phyloP scores from a whole-genome alignment of 2,888 invertebrate species.

The Agonopterix alstromeriana region DNA sequence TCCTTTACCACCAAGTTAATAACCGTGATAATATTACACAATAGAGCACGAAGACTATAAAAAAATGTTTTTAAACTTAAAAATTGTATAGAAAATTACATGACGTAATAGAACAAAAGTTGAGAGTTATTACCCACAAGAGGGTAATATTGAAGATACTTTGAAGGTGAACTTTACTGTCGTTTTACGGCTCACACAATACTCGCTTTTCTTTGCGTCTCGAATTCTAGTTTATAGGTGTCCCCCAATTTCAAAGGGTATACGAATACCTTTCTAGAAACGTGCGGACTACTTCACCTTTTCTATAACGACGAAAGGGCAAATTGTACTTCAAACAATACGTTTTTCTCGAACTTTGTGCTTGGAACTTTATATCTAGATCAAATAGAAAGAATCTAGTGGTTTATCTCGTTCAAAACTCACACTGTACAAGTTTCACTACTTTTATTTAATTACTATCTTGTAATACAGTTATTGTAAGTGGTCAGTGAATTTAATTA shows the following conservation, averaged over 20 bases:
- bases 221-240: slow-evolving; percentile 3
- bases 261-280: neutral
- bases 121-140: neutral
- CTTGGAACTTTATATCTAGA: too few relatives aligned
- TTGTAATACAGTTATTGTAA: too few relatives aligned
- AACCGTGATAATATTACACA: too few relatives aligned
- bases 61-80: neutral
- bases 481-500: too few relatives aligned
- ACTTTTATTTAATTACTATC: too few relatives aligned
- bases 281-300: neutral
- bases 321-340: too few relatives aligned
- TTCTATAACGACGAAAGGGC: neutral
- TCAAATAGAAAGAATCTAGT: too few relatives aligned
- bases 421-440: too few relatives aligned
- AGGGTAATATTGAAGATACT: neutral
- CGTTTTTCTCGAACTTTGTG: too few relatives aligned
- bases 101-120: neutral
- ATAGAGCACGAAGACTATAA: too few relatives aligned
- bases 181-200: slow-evolving; percentile 4
- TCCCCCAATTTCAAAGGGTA: slow-evolving; percentile 1
- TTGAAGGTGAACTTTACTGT: slow-evolving; percentile 6
- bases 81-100: neutral
- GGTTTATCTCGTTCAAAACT: too few relatives aligned
- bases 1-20: too few relatives aligned
- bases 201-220: slow-evolving; percentile 1